phyloP scores from a whole-genome alignment of 2,113 vertebrate species.

The Danionella cerebrum region DNA sequence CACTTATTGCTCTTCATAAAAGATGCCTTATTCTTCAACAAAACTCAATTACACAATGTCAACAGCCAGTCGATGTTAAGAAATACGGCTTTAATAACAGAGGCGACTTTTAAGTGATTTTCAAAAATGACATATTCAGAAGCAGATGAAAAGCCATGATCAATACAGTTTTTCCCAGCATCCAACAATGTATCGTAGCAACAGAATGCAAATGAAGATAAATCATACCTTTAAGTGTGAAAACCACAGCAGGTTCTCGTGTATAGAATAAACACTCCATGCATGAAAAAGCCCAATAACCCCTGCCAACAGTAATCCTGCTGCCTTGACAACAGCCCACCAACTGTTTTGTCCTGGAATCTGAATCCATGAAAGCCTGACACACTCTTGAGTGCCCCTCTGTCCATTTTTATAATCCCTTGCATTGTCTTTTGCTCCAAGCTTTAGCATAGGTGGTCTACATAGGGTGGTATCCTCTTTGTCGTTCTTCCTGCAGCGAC shows the following conservation, averaged over 20 bases:
- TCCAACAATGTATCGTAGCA: not conserved
- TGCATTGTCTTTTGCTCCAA: not conserved
- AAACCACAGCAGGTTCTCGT: slow-evolving; percentile 68
- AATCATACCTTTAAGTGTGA: slow-evolving; percentile 56
- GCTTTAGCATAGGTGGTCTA: not conserved
- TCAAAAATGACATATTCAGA: not conserved
- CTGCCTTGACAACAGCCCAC: slow-evolving; percentile 51
- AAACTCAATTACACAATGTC: no score
- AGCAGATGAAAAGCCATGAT: not conserved
- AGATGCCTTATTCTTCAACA: no score
- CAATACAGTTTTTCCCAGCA: not conserved
- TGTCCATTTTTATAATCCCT: not conserved
- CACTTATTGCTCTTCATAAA: not conserved
- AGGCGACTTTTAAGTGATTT: no score
- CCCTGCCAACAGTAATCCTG: slow-evolving; percentile 49
- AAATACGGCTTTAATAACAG: no score
- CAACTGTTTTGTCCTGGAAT: slow-evolving; percentile 35
- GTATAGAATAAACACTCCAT: slow-evolving; percentile 53
- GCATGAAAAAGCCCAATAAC: slow-evolving; percentile 47
- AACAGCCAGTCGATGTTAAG: no score
- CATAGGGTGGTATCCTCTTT: not conserved
- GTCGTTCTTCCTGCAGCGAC: slow-evolving; percentile 45
- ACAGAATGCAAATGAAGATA: not conserved
- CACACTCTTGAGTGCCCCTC: not conserved
- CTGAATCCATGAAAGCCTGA: slow-evolving; percentile 28